These are phyloP conservation scores for Pyrgilauda ruficollis DNA, from an alignment of 2,113 vertebrate species.

Conservation along the genomic window DNA sequence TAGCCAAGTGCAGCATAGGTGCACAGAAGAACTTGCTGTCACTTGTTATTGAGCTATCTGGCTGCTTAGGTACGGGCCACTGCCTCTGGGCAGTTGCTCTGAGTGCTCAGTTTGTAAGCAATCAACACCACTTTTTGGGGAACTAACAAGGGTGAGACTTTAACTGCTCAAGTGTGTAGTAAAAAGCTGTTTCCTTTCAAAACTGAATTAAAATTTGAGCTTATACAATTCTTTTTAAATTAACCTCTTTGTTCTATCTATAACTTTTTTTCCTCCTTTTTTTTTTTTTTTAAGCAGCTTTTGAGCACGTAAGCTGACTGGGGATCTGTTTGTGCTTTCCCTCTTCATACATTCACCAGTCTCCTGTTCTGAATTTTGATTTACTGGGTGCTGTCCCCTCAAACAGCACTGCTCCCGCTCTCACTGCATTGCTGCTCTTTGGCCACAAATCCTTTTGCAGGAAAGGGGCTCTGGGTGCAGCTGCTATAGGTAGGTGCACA, in stretches of 20 bases:
- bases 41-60: neutral
- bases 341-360: neutral
- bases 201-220: neutral
- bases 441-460: neutral
- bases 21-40: neutral
- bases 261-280: neutral
- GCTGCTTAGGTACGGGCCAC: neutral
- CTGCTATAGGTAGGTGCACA: neutral
- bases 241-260: neutral
- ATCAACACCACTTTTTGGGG: neutral
- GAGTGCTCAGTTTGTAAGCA: neutral
- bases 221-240: neutral
- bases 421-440: neutral
- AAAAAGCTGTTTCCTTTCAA: neutral
- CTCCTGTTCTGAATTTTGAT: neutral
- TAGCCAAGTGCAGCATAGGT: neutral
- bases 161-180: neutral
- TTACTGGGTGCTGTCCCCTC: neutral
- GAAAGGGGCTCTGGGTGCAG: neutral
- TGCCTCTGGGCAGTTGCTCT: neutral
- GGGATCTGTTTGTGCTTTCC: neutral
- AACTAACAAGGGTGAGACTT: neutral
- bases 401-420: neutral
- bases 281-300: neutral
- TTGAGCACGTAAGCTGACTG: neutral